Evolutionary conservation across 2,888 invertebrate genomes (phyloP), one percentile per base, ranked within the genome.

Genomic region (Melikaiella ostensackeni): DNA sequence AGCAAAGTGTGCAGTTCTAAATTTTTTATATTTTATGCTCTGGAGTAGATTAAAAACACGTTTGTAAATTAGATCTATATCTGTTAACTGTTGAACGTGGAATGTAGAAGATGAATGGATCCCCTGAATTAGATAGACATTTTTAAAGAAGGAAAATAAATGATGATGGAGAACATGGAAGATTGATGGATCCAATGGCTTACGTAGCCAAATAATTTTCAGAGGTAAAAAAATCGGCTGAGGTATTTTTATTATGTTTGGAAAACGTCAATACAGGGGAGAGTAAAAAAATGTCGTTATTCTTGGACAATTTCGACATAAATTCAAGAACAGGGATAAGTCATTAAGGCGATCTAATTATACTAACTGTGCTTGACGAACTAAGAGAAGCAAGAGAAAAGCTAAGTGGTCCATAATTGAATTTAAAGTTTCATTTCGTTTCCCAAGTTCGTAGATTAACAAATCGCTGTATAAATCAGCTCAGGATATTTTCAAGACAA

Each of bases 31-130:
- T n/a, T n/a, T n/a, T n/a, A n/a, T n/a, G n/a, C n/a, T n/a, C n/a
- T n/a, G n/a, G 42, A 13, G 38, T 16, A 6, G 8, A 21, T 66
- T 42, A 66, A 66, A 66, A 42, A 42, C 2, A 42, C 19, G 27
- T 66, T 66, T 66, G 66, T 27, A 46, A 66, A 46, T 70, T 70
- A 70, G 46, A n/a, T 70, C 46, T 24, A 50, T 46, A 66, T 46
- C 7, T 50, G 7, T 30, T 27, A 50, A 30, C n/a, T n/a, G 27
- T 27, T 70, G n/a, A 30, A 27, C 30, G 7, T n/a, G 3, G n/a
- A 30, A 27, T 30, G 7, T 27, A 8, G n/a, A 70, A 70, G 70
- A 70, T 70, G 42, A 70, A 70, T 70, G 70, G 30, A 50, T 70
- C 19, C n/a, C n/a, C 27, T 30, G 46, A 70, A 70, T 30, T 30